Conservation (phyloP, 2,113 vertebrate species). For the Pseudolaguvia tuberculata region DNA sequence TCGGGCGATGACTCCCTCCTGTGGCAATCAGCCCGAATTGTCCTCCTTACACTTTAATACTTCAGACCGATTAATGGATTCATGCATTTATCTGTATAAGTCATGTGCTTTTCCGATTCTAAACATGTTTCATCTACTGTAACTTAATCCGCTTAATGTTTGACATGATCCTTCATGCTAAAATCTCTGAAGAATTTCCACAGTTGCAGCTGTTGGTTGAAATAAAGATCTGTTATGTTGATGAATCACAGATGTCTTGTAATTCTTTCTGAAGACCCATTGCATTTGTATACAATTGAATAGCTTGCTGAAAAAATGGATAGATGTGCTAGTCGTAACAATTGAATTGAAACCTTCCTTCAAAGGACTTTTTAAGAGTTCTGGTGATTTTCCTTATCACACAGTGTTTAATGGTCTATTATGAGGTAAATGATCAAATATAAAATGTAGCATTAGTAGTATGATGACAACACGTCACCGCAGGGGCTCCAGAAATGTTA, state of each 20-base stretch:
- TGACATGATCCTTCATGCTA: neutral
- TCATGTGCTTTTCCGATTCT: neutral
- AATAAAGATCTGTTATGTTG: neutral
- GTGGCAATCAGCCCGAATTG: too few species aligned
- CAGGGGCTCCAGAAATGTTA: neutral
- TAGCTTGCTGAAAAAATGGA: neutral
- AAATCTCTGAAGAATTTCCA: neutral
- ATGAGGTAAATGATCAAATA: neutral
- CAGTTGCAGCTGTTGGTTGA: slow-evolving; percentile 9
- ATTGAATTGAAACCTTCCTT: neutral
- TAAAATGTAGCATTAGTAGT: neutral
- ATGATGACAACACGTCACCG: neutral
- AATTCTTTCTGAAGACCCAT: neutral
- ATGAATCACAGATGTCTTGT: neutral
- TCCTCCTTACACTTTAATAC: too few species aligned
- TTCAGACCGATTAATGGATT: neutral
- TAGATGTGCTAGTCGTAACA: neutral
- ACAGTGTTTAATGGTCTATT: too few species aligned
- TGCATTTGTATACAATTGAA: neutral
- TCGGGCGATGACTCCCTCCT: too few species aligned
- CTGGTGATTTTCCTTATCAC: neutral
- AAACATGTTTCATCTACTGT: neutral
- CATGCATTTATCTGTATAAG: neutral
- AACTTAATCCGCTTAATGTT: neutral
- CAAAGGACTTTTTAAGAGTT: neutral